Conservation (phyloP, 2,888 invertebrate genomes). For the Lasioglossum malachurum region DNA sequence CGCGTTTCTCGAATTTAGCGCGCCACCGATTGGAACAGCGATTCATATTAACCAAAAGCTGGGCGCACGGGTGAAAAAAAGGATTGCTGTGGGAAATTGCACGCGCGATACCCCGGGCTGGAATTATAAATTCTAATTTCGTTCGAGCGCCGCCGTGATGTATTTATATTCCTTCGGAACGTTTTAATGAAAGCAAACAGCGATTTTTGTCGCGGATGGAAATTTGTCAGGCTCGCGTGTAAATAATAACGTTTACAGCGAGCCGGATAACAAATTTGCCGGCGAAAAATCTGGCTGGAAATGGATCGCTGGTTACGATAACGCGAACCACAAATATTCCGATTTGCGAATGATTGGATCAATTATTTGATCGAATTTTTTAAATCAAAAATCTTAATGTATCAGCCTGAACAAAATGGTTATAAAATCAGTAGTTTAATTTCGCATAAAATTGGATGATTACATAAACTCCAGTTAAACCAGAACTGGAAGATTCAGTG, state of each 20-base stretch:
- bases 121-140: constrained; percentile 57
- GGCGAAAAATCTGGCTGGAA: not conserved
- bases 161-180: constrained; percentile 40
- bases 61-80: not conserved
- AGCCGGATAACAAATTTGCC: not conserved
- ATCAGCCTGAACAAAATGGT: not conserved
- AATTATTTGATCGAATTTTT: not conserved
- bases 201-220: constrained; percentile 39
- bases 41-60: constrained; percentile 30
- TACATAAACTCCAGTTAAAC: not conserved
- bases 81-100: not conserved
- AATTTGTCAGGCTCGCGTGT: constrained; percentile 29
- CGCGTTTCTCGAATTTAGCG: not conserved
- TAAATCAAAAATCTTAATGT: not conserved
- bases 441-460: not conserved
- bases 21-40: constrained; percentile 20
- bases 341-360: constrained; percentile 10
- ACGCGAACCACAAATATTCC: not conserved
- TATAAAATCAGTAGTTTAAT: not conserved
- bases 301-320: not conserved
- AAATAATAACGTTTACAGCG: constrained; percentile 38
- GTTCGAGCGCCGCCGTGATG: constrained; percentile 24
- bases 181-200: constrained; percentile 49
- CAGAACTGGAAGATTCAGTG: not conserved
- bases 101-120: not conserved